These are phyloP conservation scores for Bettongia penicillata DNA, from an alignment of 2,113 vertebrate species.

Conservation along the genomic window DNA sequence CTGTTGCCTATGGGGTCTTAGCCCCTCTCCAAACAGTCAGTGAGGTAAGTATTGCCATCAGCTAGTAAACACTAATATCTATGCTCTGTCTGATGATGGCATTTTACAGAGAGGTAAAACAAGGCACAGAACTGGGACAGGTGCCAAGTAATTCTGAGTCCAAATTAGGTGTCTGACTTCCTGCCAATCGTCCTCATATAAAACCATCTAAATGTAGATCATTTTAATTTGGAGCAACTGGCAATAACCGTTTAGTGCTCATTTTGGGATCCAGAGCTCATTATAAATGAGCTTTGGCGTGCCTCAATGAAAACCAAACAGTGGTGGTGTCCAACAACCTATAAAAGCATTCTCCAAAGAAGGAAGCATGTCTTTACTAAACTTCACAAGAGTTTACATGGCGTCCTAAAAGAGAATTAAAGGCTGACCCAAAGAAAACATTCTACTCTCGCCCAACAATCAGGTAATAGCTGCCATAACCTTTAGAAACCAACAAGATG, in stretches of 20 bases:
- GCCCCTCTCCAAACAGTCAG: background rate
- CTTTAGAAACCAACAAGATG: background rate
- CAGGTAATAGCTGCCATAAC: background rate
- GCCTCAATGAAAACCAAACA: background rate
- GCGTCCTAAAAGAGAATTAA: background rate
- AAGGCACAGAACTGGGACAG: background rate
- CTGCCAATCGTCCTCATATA: background rate
- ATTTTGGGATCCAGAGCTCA: background rate
- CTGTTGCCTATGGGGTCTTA: background rate
- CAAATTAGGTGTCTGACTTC: background rate
- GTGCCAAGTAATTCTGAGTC: background rate
- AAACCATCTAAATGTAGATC: background rate
- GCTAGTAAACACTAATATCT: background rate
- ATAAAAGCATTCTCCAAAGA: constrained; percentile 44
- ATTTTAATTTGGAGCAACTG: background rate
- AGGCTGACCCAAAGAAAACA: fast-evolving
- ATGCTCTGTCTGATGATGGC: background rate
- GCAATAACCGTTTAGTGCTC: background rate
- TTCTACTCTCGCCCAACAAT: fast-evolving
- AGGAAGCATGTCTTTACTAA: constrained; percentile 10
- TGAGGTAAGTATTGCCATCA: background rate
- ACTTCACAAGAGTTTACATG: background rate
- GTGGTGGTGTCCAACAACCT: background rate
- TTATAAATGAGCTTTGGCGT: background rate
- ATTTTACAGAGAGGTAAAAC: background rate